Percentiles rank a stretch among this genome's conserved stretches.
Evolutionary conservation across 2,888 invertebrate species (phyloP).

Genomic region (Athripsodes cinereus): DNA sequence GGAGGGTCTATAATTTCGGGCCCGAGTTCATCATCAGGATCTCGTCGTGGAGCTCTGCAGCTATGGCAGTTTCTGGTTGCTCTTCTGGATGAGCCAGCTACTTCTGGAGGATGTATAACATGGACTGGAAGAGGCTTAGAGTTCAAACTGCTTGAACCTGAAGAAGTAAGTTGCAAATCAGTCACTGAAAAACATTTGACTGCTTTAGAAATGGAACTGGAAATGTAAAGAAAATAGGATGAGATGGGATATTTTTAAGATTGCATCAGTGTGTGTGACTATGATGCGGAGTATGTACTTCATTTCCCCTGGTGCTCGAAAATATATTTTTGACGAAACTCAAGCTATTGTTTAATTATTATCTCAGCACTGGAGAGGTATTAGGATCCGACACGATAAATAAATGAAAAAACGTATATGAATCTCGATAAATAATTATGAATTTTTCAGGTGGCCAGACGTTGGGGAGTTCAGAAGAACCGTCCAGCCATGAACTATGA

Average conservation of each 20-base stretch:
- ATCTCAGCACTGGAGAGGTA: too few relatives aligned
- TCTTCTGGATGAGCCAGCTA: slow-evolving; percentile 60
- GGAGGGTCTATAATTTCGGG: background rate
- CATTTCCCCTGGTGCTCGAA: too few relatives aligned
- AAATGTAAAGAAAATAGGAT: too few relatives aligned
- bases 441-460: slow-evolving; percentile 70
- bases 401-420: too few relatives aligned
- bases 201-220: too few relatives aligned
- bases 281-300: too few relatives aligned
- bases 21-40: slow-evolving; percentile 25
- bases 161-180: slow-evolving; percentile 79
- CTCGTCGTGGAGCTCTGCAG: slow-evolving; percentile 78
- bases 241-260: too few relatives aligned
- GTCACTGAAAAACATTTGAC: too few relatives aligned
- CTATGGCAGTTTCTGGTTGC: slow-evolving; percentile 94
- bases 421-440: background rate
- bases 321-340: too few relatives aligned
- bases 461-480: slow-evolving; percentile 96
- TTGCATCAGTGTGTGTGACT: too few relatives aligned
- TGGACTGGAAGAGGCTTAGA: slow-evolving; percentile 96
- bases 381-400: too few relatives aligned
- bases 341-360: too few relatives aligned
- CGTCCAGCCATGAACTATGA: slow-evolving; percentile 97
- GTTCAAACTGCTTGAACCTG: slow-evolving; percentile 93
- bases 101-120: slow-evolving; percentile 69